Conservation (phyloP, 2,113 vertebrate genomes). For the Cinclus cinclus region DNA sequence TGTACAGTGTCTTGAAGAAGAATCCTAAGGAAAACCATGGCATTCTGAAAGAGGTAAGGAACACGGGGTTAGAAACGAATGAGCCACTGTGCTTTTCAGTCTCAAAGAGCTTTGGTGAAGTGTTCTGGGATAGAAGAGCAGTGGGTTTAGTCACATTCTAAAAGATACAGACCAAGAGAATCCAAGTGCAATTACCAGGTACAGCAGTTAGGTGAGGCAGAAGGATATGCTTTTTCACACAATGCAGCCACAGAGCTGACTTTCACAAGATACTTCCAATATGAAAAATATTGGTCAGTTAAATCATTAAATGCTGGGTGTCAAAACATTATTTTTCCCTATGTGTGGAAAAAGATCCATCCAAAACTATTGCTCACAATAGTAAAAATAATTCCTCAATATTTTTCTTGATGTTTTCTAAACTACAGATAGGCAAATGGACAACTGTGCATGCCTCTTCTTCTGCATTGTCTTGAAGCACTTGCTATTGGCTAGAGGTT, state of each 20-base stretch:
- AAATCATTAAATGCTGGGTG: background rate
- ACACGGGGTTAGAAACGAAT: fast-evolving
- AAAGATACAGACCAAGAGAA: background rate
- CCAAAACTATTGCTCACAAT: background rate
- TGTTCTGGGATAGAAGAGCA: background rate
- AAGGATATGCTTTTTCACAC: background rate
- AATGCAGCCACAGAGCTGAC: background rate
- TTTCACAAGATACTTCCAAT: background rate
- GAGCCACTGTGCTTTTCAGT: background rate
- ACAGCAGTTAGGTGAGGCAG: background rate
- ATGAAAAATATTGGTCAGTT: background rate
- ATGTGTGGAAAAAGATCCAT: background rate
- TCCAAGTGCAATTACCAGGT: background rate
- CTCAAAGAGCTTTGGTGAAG: background rate
- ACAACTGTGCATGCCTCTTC: background rate
- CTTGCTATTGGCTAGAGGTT: background rate
- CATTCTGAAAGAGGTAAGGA: background rate
- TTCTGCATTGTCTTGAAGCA: background rate
- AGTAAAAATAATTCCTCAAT: background rate
- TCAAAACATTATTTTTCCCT: background rate
- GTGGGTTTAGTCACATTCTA: background rate
- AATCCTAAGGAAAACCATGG: background rate
- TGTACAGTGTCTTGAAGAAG: background rate
- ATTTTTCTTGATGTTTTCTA: background rate
- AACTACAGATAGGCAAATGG: background rate